phyloP scores from a whole-genome alignment of 2,797 vertebrate genomes.

The Darevskia nairensis region DNA sequence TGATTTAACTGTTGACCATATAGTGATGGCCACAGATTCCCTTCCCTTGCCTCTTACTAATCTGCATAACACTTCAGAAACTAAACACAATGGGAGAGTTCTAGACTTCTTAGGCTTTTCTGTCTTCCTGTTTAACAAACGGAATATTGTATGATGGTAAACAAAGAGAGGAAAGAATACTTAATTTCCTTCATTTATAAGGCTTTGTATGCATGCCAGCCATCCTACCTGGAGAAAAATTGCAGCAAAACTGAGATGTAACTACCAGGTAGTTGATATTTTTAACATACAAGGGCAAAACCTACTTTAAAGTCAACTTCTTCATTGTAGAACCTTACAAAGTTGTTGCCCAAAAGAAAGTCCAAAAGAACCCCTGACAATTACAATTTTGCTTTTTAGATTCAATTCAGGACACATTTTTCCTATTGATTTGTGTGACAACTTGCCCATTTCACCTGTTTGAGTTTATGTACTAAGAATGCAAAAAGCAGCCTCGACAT shows the following conservation, averaged over 20 bases:
- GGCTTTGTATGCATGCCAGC: slow-evolving; percentile 58
- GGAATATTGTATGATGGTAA: slow-evolving; percentile 69
- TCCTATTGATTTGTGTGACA: neutral
- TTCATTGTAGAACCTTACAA: neutral
- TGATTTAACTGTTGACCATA: too few species aligned
- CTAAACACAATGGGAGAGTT: neutral
- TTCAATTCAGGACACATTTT: neutral
- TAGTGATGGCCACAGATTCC: neutral
- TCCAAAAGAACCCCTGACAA: neutral
- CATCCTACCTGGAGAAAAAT: slow-evolving; percentile 38
- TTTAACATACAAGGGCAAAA: neutral
- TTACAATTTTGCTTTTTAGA: neutral
- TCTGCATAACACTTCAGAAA: slow-evolving; percentile 41
- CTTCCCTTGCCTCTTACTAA: neutral
- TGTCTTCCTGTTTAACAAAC: slow-evolving; percentile 70
- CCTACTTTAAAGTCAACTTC: neutral
- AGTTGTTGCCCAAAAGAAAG: neutral
- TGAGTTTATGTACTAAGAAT: neutral
- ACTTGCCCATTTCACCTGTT: neutral
- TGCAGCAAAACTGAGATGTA: neutral
- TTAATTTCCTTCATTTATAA: slow-evolving; percentile 73
- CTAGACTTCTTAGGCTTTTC: slow-evolving; percentile 57
- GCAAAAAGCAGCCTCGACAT: neutral
- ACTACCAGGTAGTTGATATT: neutral
- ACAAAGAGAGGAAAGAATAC: slow-evolving; percentile 75